Evolutionary conservation across 2,113 vertebrate genomes (phyloP), one percentile per base, ranked within the genome.

Genomic region (Oxygymnocypris stewartii): DNA sequence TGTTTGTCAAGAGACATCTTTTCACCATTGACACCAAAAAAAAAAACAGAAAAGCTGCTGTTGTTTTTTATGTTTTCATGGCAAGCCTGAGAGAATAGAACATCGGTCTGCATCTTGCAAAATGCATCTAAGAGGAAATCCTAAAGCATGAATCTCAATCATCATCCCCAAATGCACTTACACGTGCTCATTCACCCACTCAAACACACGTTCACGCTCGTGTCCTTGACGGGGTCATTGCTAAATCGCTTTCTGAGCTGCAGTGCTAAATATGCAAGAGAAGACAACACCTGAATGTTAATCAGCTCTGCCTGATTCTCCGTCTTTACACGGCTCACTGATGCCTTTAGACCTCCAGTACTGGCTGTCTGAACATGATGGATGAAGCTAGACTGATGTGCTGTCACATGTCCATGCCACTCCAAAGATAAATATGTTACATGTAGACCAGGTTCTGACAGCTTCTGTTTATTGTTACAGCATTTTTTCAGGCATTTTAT

Each of bases 281-380:
- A 81, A n/a, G 44, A 51, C 54, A 81, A 35, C 81, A 81, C 59
- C 88, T 85, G 85, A 57, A 89, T 89, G 49, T 65, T 84, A 88
- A 85, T 67, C 80, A 86, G 75, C 20, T 42, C 75, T 40, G 65
- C 25, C 37, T 44, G 18, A 14, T 44, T 81, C 59, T 18, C 65
- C 42, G 20, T 49, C 80, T 31, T 78, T 8, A 65, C 49, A 54
- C 49, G 18, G n/a, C 51, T 79, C 16, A 73, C 35, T 12, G 8
- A 57, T 79, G 35, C 37, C 57, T 40, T 6, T 65, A 31, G 59
- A 65, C 79, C 59, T 79, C 44, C 78, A 71, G n/a, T 42, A 71
- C 59, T 71, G 59, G 61, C 49, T 77, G 31, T 75, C 79, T 78
- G 75, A 79, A 5, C 23, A 28, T 87, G 86, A 89, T 87, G 74